These are phyloP conservation scores for Lepidostoma basale DNA, from an alignment of 1,140 invertebrate species.

Conservation along the genomic window DNA sequence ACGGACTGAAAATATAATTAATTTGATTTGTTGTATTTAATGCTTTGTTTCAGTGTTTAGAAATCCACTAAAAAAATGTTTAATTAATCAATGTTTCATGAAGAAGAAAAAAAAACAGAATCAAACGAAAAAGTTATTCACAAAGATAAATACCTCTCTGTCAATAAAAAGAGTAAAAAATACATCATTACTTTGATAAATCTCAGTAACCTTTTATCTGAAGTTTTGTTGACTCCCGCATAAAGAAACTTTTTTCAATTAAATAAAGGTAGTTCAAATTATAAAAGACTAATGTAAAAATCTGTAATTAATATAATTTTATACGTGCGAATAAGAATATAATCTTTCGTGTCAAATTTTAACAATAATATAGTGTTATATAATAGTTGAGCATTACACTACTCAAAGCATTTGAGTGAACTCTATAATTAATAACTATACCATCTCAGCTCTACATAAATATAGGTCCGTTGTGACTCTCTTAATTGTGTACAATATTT, in stretches of 20 bases:
- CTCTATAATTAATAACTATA: background rate
- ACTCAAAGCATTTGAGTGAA: background rate
- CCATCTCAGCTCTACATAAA: background rate
- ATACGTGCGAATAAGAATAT: too few species aligned
- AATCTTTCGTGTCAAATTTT: background rate
- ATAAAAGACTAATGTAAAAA: background rate
- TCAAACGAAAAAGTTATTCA: background rate
- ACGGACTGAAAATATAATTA: too few species aligned
- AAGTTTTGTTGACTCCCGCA: conserved; percentile 15
- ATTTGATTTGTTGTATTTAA: background rate
- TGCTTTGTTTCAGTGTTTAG: background rate
- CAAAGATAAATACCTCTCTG: background rate
- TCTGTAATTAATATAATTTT: background rate
- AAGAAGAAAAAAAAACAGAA: background rate
- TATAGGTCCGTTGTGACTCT: too few species aligned
- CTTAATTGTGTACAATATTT: too few species aligned
- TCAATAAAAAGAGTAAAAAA: background rate
- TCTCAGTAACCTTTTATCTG: background rate
- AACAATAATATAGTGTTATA: background rate
- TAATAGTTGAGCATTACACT: background rate
- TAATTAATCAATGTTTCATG: background rate
- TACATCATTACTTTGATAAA: background rate
- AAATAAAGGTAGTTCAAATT: conserved; percentile 24
- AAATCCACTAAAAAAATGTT: background rate
- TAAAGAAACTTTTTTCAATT: conserved; percentile 33